phyloP scores from a whole-genome alignment of 2,797 vertebrate species.

The Hypotaenidia okinawae region DNA sequence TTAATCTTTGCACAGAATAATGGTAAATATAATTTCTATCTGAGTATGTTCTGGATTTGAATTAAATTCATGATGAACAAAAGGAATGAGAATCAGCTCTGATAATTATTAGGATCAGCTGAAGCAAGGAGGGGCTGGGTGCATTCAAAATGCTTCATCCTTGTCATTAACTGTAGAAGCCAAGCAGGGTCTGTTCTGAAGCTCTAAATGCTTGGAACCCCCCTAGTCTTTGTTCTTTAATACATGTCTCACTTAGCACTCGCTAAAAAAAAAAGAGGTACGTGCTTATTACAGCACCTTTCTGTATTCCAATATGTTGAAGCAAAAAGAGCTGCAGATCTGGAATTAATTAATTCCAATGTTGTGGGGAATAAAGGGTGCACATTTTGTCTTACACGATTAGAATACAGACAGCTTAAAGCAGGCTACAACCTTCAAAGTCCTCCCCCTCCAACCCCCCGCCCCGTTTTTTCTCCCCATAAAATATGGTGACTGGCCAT shows the following conservation, averaged over 20 bases:
- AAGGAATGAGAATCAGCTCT: neutral
- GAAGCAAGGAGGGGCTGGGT: neutral
- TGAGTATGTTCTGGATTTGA: neutral
- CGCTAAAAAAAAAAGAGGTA: neutral
- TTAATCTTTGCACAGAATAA: slow-evolving; percentile 35
- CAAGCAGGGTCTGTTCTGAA: neutral
- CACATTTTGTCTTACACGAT: neutral
- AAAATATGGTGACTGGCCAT: neutral
- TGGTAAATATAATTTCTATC: slow-evolving; percentile 2
- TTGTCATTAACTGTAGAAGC: slow-evolving; percentile 1
- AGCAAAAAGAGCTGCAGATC: neutral
- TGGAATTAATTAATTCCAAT: neutral
- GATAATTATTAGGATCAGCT: slow-evolving; percentile 15
- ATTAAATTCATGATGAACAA: slow-evolving; percentile 15
- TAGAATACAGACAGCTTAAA: neutral
- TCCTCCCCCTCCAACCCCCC: neutral
- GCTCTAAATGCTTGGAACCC: neutral
- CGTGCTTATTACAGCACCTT: neutral
- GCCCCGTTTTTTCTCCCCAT: no score
- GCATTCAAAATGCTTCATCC: neutral
- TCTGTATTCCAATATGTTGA: neutral
- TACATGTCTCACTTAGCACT: neutral
- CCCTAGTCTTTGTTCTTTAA: neutral
- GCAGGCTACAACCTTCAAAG: neutral
- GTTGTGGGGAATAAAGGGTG: fast-evolving